Percentiles rank a stretch among this genome's conserved stretches.
phyloP scores from a whole-genome alignment of 2,797 vertebrate species.

The Tenualosa thibaudeaui region DNA sequence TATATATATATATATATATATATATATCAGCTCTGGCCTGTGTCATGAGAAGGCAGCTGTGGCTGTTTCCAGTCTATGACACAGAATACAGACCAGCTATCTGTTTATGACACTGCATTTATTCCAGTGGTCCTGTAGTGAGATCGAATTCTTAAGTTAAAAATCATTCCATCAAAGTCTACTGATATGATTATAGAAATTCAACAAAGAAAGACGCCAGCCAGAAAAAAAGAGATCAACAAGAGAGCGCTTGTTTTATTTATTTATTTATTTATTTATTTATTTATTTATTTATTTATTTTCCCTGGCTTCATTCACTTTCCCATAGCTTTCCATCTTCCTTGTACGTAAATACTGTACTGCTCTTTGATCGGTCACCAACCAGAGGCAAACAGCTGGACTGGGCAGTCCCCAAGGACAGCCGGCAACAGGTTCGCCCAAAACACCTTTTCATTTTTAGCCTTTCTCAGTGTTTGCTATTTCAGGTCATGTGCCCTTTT shows the following conservation, averaged over 20 bases:
- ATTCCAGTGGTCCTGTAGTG: no score
- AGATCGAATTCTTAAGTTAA: no score
- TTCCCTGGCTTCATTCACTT: no score
- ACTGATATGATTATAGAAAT: no score
- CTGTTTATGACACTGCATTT: no score
- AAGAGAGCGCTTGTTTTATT: no score
- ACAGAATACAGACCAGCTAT: not conserved
- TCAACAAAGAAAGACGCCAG: no score
- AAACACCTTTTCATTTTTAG: slow-evolving; percentile 18
- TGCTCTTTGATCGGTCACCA: not conserved
- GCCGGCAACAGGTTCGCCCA: not conserved
- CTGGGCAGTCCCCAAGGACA: not conserved
- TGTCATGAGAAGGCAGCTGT: slow-evolving; percentile 77
- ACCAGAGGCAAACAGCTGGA: not conserved
- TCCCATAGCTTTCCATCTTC: no score
- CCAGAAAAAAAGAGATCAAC: no score
- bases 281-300: no score
- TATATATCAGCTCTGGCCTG: slow-evolving; percentile 69
- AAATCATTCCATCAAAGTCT: no score
- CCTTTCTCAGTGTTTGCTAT: not conserved
- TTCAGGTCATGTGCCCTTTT: slow-evolving; percentile 9
- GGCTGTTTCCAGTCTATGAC: slow-evolving; percentile 64
- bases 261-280: no score
- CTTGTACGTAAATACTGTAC: not conserved
- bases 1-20: slow-evolving; percentile 44